A percentile compares a stretch with the other conserved stretches of the same genome.
Evolutionary conservation across 2,797 vertebrate genomes (phyloP).

Genomic region (Crossoptilon crossoptilon): DNA sequence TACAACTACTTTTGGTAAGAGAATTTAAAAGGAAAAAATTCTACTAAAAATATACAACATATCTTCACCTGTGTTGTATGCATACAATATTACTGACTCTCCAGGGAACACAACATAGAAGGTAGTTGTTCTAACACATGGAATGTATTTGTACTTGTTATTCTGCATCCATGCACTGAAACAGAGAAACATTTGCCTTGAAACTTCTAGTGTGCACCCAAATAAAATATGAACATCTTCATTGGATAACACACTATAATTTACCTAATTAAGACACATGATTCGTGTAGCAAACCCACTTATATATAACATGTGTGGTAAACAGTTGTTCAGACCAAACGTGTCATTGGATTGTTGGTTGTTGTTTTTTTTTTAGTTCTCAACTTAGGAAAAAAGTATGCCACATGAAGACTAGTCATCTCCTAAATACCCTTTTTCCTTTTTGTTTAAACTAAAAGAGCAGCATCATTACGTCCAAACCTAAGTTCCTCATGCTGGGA

Average conservation of each 20-base stretch:
- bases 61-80: background rate
- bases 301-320: conserved; percentile 60
- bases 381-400: conserved; percentile 8
- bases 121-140: background rate
- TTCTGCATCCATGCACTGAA: conserved; percentile 14
- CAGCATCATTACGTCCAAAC: conserved; percentile 41
- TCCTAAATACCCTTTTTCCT: conserved; percentile 57
- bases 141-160: background rate
- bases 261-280: conserved; percentile 70
- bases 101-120: background rate
- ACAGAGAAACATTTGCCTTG: conserved; percentile 16
- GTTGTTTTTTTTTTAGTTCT: background rate
- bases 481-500: background rate
- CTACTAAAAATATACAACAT: background rate
- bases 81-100: background rate
- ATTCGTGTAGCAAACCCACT: conserved; percentile 69
- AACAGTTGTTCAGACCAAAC: conserved; percentile 48
- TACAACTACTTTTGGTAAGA: background rate
- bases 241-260: conserved; percentile 67
- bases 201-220: conserved; percentile 44
- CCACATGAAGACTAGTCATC: conserved; percentile 50
- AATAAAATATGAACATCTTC: conserved; percentile 55
- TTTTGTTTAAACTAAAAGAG: background rate
- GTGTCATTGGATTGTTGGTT: conserved; percentile 20
- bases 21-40: background rate